Evolutionary conservation across 2,113 vertebrate genomes (phyloP).

Genomic region (Rattus norvegicus): GRCr8 NC_086019.1:164231001-164231500

Average conservation of each 20-base stretch:
- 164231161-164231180: neutral
- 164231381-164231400: neutral
- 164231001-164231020: no score
- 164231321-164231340: neutral
- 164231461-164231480: neutral
- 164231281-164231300: neutral
- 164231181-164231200: neutral
- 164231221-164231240: neutral
- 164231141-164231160: neutral
- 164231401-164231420: no score
- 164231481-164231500: neutral
- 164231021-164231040: neutral
- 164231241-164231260: neutral
- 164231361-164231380: neutral
- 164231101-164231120: neutral
- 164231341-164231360: neutral
- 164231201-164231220: neutral
- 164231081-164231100: neutral
- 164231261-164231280: neutral
- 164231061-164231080: neutral
- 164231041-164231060: neutral
- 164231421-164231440: neutral
- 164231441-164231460: no score
- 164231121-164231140: neutral
- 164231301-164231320: neutral